Evolutionary conservation across 2,888 invertebrate genomes (phyloP).

Genomic region (Sinotaia quadrata): DNA sequence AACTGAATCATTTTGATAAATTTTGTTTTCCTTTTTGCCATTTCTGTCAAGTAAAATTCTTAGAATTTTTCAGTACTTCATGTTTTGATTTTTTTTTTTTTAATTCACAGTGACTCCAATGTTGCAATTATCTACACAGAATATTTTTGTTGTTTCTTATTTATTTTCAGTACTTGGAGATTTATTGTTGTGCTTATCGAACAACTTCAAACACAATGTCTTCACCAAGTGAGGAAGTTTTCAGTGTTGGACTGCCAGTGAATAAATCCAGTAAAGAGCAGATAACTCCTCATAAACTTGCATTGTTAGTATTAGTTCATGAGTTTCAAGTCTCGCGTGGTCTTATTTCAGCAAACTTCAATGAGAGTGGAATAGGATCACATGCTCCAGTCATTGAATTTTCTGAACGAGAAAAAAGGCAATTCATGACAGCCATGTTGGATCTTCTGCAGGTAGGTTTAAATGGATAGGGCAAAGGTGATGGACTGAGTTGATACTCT

Average conservation of each 20-base stretch:
- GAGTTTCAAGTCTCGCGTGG: conserved; percentile 49
- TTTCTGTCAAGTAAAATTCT: no score
- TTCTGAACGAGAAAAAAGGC: conserved; percentile 76
- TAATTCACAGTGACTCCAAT: background rate
- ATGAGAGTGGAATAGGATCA: background rate
- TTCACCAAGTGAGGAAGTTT: conserved; percentile 9
- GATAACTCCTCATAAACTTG: conserved; percentile 37
- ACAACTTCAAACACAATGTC: background rate
- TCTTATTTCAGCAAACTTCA: conserved; percentile 3
- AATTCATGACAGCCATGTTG: conserved; percentile 85
- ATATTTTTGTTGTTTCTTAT: background rate
- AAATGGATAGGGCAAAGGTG: no score
- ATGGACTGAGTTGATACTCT: no score
- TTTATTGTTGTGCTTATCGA: background rate
- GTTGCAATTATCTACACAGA: background rate
- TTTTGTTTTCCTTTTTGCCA: no score
- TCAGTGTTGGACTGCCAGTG: background rate
- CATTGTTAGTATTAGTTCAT: conserved; percentile 54
- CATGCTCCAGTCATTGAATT: conserved; percentile 31
- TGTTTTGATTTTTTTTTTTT: background rate
- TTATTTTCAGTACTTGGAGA: background rate
- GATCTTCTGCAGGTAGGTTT: conserved; percentile 81
- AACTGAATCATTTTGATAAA: no score
- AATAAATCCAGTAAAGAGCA: conserved; percentile 19
- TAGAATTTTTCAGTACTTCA: background rate